Percentiles rank a stretch among this genome's conserved stretches.
These are phyloP conservation scores for Xestia xanthographa DNA, from an alignment of 2,888 invertebrate genomes.

Conservation along the genomic window DNA sequence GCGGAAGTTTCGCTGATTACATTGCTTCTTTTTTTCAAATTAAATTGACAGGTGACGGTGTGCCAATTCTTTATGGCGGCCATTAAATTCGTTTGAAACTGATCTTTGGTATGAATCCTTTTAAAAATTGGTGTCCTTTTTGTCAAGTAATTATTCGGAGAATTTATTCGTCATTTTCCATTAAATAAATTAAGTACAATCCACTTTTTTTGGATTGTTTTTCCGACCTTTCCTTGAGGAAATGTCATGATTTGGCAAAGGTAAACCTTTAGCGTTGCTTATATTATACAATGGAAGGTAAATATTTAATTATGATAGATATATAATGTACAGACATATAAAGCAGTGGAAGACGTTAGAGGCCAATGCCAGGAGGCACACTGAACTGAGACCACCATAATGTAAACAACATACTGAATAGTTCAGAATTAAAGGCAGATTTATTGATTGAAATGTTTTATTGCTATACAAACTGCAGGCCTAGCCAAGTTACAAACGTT, in stretches of 20 bases:
- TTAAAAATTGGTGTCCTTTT: background rate
- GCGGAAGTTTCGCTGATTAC: conserved; percentile 62
- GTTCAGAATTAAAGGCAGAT: too few relatives aligned
- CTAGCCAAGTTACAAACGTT: too few relatives aligned
- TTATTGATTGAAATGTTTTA: background rate
- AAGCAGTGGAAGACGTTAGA: too few relatives aligned
- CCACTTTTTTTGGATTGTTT: background rate
- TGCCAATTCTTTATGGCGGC: conserved; percentile 36
- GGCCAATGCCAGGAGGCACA: too few relatives aligned
- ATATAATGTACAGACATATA: too few relatives aligned
- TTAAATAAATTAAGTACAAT: background rate
- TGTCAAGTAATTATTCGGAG: background rate
- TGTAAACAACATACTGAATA: too few relatives aligned
- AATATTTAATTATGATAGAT: background rate
- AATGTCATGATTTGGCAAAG: background rate
- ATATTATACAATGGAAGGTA: background rate
- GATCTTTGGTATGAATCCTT: conserved; percentile 23
- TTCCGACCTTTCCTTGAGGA: background rate
- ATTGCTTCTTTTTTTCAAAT: conserved; percentile 70
- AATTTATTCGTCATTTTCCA: background rate
- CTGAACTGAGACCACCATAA: too few relatives aligned
- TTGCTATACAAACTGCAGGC: background rate
- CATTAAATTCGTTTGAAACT: conserved; percentile 38
- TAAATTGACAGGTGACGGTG: conserved; percentile 47
- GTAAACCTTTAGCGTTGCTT: background rate